Evolutionary conservation across 2,797 vertebrate species (phyloP).

Genomic region (Notamacropus eugenii): DNA sequence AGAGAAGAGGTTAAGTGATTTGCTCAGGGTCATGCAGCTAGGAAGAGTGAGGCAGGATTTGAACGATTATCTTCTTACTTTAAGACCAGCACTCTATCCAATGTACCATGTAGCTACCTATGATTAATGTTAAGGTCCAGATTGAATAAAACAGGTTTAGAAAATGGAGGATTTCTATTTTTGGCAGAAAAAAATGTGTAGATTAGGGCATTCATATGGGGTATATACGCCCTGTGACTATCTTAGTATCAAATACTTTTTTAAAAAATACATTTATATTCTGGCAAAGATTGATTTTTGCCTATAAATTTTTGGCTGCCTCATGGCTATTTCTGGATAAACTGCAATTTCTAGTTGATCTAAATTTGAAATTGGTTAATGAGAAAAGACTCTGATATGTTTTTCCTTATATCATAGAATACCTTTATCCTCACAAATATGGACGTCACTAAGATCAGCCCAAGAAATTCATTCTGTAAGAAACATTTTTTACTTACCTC

Average conservation of each 20-base stretch:
- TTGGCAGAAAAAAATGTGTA: constrained; percentile 9
- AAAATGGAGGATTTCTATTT: background rate
- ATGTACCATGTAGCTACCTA: background rate
- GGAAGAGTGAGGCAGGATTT: background rate
- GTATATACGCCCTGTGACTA: background rate
- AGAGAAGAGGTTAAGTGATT: background rate
- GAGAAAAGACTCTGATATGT: constrained; percentile 18
- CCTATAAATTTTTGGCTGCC: constrained; percentile 39
- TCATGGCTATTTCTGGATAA: background rate
- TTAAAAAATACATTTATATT: background rate
- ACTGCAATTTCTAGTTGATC: constrained; percentile 7
- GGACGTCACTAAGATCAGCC: constrained; percentile 1
- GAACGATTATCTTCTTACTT: background rate
- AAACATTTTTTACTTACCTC: background rate
- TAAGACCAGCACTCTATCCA: background rate
- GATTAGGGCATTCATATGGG: background rate
- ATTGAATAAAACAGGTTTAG: background rate
- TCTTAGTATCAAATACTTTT: constrained; percentile 38
- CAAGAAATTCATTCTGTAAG: background rate
- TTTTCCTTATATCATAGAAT: constrained; percentile 10
- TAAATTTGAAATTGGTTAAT: constrained; percentile 54
- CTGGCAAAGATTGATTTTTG: constrained; percentile 5
- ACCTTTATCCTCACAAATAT: constrained; percentile 30
- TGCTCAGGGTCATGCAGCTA: background rate
- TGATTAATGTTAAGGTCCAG: background rate